Evolutionary conservation across 2,888 invertebrate genomes (phyloP).

Genomic region (Rotaria sp.): DNA sequence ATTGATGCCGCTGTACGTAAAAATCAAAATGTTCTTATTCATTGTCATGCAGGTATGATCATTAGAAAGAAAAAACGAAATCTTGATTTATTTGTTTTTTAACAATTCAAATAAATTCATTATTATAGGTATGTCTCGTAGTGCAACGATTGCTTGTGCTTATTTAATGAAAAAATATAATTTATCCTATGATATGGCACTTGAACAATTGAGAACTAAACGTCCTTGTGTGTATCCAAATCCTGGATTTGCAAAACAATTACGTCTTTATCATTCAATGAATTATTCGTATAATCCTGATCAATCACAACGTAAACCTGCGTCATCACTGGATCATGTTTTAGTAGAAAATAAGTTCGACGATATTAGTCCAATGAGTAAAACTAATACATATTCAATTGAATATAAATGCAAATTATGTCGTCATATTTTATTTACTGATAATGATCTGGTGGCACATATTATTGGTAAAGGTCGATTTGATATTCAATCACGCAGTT

Average conservation of each 20-base stretch:
- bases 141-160: conserved; percentile 8
- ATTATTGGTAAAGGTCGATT: background rate
- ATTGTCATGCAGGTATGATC: conserved; percentile 29
- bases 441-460: background rate
- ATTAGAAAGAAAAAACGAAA: background rate
- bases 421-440: background rate
- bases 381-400: background rate
- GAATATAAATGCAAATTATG: conserved; percentile 13
- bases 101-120: background rate
- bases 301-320: background rate
- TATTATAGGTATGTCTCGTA: background rate
- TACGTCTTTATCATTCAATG: background rate
- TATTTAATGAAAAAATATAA: background rate
- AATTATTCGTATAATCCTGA: background rate
- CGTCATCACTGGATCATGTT: background rate
- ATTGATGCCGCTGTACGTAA: background rate
- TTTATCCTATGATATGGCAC: background rate
- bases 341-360: background rate
- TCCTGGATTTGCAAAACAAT: background rate
- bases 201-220: background rate
- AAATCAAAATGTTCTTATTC: background rate
- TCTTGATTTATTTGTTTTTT: background rate
- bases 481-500: background rate
- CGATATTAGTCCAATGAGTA: background rate
- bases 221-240: background rate